Evolutionary conservation across 2,888 invertebrate species (phyloP).

Genomic region (Keiferia lycopersicella): DNA sequence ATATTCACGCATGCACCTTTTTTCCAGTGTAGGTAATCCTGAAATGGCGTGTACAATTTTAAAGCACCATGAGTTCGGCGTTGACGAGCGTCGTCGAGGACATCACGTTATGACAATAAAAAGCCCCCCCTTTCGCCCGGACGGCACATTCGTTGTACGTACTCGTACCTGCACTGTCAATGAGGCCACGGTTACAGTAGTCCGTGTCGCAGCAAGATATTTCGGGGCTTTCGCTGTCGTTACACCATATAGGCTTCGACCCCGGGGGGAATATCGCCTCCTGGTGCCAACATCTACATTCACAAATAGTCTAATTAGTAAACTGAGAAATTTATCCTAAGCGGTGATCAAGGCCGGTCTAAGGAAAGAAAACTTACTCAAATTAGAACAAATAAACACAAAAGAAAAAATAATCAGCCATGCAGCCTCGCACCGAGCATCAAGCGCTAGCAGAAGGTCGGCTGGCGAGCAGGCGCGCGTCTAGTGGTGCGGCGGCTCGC

Average conservation of each 20-base stretch:
- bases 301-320: slow-evolving; percentile 63
- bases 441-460: slow-evolving; percentile 44
- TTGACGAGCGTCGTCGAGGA: slow-evolving; percentile 47
- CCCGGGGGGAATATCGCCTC: slow-evolving; percentile 82
- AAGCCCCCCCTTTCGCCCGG: slow-evolving; percentile 61
- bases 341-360: slow-evolving; percentile 77
- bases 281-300: slow-evolving; percentile 83
- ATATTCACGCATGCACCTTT: neutral
- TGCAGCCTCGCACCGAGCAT: slow-evolving; percentile 67
- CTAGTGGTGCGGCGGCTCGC: slow-evolving; percentile 47
- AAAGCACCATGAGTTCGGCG: slow-evolving; percentile 22
- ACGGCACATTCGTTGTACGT: slow-evolving; percentile 56
- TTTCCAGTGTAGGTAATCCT: neutral
- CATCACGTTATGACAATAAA: slow-evolving; percentile 68
- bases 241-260: slow-evolving; percentile 83
- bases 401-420: slow-evolving; percentile 56
- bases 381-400: slow-evolving; percentile 60
- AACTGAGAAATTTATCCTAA: slow-evolving; percentile 40
- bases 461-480: slow-evolving; percentile 38
- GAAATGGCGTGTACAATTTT: slow-evolving; percentile 7
- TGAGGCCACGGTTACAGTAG: slow-evolving; percentile 84
- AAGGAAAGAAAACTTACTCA: slow-evolving; percentile 62
- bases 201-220: slow-evolving; percentile 85
- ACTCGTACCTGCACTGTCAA: slow-evolving; percentile 63
- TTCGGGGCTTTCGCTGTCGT: slow-evolving; percentile 64